Percentiles rank a stretch among this genome's conserved stretches.
Evolutionary conservation across 2,797 vertebrate species (phyloP).

Genomic region (Gambelia wislizenii): DNA sequence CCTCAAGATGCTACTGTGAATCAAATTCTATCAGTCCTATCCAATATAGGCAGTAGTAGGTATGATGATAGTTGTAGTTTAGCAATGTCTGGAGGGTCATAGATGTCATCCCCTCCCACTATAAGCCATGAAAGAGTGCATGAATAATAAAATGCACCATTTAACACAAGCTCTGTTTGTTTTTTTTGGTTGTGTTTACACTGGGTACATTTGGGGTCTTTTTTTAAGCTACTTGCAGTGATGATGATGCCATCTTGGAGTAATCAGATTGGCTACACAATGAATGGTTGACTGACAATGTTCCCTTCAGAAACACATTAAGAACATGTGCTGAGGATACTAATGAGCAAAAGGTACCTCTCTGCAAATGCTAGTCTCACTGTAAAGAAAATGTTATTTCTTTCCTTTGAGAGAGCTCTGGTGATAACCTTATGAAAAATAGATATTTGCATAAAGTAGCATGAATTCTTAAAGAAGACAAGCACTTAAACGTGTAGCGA

Average conservation of each 20-base stretch:
- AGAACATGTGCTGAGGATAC: background rate
- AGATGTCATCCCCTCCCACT: background rate
- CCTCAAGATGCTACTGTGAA: background rate
- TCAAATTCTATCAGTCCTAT: background rate
- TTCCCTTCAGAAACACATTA: background rate
- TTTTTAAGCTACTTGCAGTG: background rate
- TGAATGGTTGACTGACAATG: background rate
- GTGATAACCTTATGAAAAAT: conserved; percentile 30
- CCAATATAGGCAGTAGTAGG: background rate
- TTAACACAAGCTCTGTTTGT: background rate
- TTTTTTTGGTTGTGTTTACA: background rate
- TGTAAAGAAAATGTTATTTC: background rate
- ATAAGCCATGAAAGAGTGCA: background rate
- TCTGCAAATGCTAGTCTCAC: background rate
- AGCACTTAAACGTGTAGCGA: conserved; percentile 36
- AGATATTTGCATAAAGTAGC: conserved; percentile 29
- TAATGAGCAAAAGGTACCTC: background rate
- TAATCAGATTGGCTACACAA: background rate
- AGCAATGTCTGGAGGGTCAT: background rate
- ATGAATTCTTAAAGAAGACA: conserved; percentile 38
- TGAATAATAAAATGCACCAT: background rate
- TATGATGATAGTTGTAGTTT: background rate
- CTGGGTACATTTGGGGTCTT: background rate
- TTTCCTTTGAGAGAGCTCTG: background rate
- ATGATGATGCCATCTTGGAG: background rate